Evolutionary conservation across 2,888 invertebrate species (phyloP).

Genomic region (Megalurothrips usitatus): DNA sequence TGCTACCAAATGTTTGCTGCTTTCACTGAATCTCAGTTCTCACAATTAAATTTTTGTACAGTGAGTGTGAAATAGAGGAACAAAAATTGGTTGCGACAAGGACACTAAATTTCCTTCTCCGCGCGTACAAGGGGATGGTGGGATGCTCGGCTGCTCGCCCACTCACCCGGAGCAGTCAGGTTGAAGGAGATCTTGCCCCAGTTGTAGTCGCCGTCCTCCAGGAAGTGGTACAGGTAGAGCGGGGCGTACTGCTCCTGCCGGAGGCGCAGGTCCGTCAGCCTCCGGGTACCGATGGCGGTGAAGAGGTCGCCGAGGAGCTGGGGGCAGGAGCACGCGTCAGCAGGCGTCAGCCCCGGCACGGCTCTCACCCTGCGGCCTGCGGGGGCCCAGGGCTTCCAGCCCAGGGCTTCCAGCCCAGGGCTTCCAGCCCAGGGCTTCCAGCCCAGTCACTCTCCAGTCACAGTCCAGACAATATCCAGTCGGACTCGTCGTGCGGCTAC

Average conservation of each 20-base stretch:
- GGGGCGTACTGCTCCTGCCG: not conserved
- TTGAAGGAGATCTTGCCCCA: constrained; percentile 7
- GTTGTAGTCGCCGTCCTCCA: constrained; percentile 24
- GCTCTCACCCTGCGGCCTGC: not conserved
- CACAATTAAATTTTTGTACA: no score
- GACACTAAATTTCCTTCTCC: not conserved
- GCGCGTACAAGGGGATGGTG: not conserved
- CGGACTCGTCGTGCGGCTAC: no score
- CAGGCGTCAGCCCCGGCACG: not conserved
- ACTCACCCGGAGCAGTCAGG: not conserved
- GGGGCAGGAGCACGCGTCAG: not conserved
- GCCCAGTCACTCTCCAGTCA: no score
- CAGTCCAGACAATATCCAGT: no score
- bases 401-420: no score
- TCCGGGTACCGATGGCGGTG: not conserved
- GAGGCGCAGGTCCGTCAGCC: not conserved
- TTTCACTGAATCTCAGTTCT: no score
- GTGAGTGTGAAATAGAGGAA: no score
- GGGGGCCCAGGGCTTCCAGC: no score
- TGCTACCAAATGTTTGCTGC: no score
- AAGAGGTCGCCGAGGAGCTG: constrained; percentile 1
- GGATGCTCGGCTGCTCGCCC: not conserved
- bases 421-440: no score
- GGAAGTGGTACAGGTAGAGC: constrained; percentile 11
- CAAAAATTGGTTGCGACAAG: not conserved